Conservation (phyloP, 23 tunicate genomes). For the Ascidia mentula region DNA sequence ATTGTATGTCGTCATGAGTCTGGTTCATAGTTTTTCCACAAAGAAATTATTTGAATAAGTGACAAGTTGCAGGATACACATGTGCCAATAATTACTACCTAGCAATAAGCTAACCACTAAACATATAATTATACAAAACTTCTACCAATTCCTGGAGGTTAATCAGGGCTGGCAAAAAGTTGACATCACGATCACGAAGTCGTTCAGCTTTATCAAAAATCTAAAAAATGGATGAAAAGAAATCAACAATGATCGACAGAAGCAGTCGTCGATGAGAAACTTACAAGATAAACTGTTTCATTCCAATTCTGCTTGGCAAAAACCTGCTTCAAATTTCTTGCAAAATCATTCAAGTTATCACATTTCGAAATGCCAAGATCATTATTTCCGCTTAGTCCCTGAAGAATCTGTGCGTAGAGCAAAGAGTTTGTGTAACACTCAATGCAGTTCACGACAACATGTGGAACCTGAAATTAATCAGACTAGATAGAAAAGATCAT, state of each 20-base stretch:
- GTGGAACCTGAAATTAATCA: constrained; percentile 38
- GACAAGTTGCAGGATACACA: no score
- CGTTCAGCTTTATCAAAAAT: constrained; percentile 74
- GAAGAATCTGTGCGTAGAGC: constrained; percentile 22
- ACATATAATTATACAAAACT: no score
- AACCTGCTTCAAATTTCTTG: constrained; percentile 28
- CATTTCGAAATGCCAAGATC: constrained; percentile 39
- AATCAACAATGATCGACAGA: neutral
- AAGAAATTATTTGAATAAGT: no score
- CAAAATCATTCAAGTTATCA: constrained; percentile 80
- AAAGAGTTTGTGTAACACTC: constrained; percentile 64
- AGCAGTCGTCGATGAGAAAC: constrained; percentile 3
- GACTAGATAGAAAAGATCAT: neutral
- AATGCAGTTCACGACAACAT: constrained; percentile 77
- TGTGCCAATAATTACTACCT: no score
- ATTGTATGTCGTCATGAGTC: no score
- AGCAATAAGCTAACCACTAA: no score
- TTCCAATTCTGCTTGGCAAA: neutral
- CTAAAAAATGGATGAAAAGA: constrained; percentile 9
- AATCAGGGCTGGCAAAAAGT: constrained; percentile 39
- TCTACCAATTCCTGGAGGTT: constrained; percentile 76
- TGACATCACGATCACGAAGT: constrained; percentile 38
- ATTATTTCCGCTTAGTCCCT: constrained; percentile 14
- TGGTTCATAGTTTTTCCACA: no score
- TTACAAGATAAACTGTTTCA: constrained; percentile 59